Evolutionary conservation across 2,797 vertebrate genomes (phyloP).

Genomic region (Sebastes miniatus): DNA sequence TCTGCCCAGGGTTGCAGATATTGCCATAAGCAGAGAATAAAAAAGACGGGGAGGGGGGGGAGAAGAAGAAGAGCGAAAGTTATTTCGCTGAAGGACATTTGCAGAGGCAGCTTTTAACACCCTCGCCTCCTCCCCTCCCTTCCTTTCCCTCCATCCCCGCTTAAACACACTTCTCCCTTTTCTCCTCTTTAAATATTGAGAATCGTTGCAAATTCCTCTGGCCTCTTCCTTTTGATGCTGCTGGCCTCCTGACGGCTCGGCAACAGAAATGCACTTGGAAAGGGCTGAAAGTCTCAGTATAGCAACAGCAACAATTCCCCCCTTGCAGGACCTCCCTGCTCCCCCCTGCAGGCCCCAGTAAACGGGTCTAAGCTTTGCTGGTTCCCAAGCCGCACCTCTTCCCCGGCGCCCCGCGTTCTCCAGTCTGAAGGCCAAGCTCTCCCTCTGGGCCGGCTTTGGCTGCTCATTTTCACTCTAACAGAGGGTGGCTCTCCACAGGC

Average conservation of each 20-base stretch:
- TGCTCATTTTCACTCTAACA: constrained; percentile 61
- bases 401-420: constrained; percentile 24
- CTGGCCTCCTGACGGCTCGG: constrained; percentile 51
- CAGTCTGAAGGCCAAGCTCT: constrained; percentile 58
- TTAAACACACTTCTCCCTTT: constrained; percentile 62
- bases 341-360: constrained; percentile 37
- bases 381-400: constrained; percentile 55
- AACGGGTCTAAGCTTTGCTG: constrained; percentile 41
- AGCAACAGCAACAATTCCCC: constrained; percentile 39
- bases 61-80: constrained; percentile 28
- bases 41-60: background rate
- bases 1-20: constrained; percentile 44
- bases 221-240: constrained; percentile 54
- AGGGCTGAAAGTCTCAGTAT: constrained; percentile 24
- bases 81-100: constrained; percentile 75
- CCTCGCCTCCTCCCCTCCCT: background rate
- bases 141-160: constrained; percentile 14
- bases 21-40: constrained; percentile 41
- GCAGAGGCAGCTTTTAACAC: constrained; percentile 71
- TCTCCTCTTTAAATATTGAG: constrained; percentile 76
- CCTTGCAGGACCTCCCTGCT: constrained; percentile 22
- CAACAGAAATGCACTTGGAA: constrained; percentile 24
- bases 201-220: constrained; percentile 59
- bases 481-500: constrained; percentile 40
- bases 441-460: constrained; percentile 63